Evolutionary conservation across 2,113 vertebrate genomes (phyloP).

Genomic region (Antigone vipio): DNA sequence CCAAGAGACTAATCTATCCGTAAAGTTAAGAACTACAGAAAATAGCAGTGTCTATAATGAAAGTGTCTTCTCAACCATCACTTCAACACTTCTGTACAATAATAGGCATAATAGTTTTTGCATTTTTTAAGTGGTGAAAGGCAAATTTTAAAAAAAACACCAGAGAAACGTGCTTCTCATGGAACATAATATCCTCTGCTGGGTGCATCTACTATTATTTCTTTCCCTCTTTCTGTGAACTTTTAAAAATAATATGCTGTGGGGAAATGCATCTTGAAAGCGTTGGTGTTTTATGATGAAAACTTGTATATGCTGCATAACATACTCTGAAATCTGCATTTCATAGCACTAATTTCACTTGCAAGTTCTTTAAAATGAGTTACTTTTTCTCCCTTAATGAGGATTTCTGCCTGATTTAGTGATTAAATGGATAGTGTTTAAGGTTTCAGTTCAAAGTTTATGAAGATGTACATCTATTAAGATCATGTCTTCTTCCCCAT

Average conservation of each 20-base stretch:
- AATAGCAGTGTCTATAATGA: neutral
- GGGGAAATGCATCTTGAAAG: neutral
- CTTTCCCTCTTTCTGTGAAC: neutral
- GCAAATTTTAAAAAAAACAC: neutral
- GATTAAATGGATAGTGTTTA: conserved; percentile 11
- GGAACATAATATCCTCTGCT: neutral
- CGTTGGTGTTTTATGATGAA: neutral
- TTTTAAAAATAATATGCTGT: neutral
- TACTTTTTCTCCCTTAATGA: neutral
- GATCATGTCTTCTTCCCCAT: neutral
- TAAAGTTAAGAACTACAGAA: neutral
- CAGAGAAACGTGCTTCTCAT: neutral
- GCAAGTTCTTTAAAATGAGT: neutral
- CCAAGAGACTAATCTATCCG: neutral
- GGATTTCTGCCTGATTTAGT: conserved; percentile 8
- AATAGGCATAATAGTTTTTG: neutral
- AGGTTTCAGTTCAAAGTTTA: neutral
- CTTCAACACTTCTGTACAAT: neutral
- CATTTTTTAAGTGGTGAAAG: neutral
- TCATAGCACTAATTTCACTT: conserved; percentile 9
- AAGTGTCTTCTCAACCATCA: neutral
- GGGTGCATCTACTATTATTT: neutral
- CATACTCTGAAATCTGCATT: conserved; percentile 9
- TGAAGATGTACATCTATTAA: neutral
- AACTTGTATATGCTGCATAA: neutral